Evolutionary conservation across 2,113 vertebrate species (phyloP).

Genomic region (Corvus moneduloides): DNA sequence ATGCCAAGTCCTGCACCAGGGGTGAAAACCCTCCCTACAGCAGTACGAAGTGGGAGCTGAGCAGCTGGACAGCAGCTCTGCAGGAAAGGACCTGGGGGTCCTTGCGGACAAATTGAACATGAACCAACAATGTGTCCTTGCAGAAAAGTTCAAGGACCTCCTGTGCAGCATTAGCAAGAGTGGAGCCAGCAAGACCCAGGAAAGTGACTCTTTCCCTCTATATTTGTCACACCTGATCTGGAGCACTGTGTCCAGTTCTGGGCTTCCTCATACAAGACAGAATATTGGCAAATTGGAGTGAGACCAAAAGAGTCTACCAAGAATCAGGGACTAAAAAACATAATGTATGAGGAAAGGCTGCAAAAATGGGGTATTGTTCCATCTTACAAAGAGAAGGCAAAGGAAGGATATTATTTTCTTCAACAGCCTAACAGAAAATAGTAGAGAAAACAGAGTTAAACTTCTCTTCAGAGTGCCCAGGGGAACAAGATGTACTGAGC

Average conservation of each 20-base stretch:
- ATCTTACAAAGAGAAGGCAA: neutral
- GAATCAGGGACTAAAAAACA: neutral
- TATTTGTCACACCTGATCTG: neutral
- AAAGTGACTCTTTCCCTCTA: neutral
- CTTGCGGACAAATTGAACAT: neutral
- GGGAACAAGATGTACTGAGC: neutral
- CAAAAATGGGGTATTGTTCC: fast-evolving
- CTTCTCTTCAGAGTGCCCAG: neutral
- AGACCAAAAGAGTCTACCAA: neutral
- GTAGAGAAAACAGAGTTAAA: neutral
- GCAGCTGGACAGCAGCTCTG: neutral
- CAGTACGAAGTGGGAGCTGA: neutral
- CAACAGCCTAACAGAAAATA: neutral
- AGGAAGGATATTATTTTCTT: neutral
- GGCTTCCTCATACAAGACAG: neutral
- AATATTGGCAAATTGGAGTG: neutral
- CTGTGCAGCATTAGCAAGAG: neutral
- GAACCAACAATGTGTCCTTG: neutral
- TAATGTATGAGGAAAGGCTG: neutral
- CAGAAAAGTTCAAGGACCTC: neutral
- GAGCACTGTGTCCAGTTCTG: neutral
- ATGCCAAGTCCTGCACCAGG: neutral
- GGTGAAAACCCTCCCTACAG: neutral
- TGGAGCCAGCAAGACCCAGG: neutral
- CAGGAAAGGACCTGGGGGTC: neutral